These are phyloP conservation scores for Scaptomyza tumidula DNA, from an alignment of 2,888 invertebrate species.

Conservation along the genomic window DNA sequence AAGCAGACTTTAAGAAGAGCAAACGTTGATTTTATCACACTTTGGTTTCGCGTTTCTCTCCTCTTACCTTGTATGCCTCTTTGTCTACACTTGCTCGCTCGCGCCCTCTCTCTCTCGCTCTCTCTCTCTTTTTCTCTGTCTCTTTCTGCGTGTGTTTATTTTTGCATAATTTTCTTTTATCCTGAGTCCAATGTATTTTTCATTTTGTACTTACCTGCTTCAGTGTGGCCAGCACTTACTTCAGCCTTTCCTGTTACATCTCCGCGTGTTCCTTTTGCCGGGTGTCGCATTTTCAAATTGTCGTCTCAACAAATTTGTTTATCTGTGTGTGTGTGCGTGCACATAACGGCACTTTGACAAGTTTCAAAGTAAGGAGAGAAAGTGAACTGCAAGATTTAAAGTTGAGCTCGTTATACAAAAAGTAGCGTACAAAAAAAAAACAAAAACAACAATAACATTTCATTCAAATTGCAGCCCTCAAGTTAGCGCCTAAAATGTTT, in stretches of 20 bases:
- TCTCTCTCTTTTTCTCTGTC: not conserved
- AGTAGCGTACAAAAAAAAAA: slow-evolving; percentile 41
- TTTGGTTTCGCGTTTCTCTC: slow-evolving; percentile 41
- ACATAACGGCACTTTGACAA: slow-evolving; percentile 48
- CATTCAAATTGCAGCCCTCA: slow-evolving; percentile 36
- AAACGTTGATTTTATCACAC: slow-evolving; percentile 64
- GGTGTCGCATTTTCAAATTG: slow-evolving; percentile 51
- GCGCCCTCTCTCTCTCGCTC: not conserved
- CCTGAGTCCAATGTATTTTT: slow-evolving; percentile 70
- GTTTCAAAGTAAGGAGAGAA: slow-evolving; percentile 20
- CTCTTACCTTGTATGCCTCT: slow-evolving; percentile 28
- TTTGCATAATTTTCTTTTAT: slow-evolving; percentile 75
- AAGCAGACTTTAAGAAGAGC: slow-evolving; percentile 32
- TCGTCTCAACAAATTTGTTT: slow-evolving; percentile 73
- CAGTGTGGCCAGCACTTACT: slow-evolving; percentile 34
- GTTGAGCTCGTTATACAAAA: slow-evolving; percentile 49
- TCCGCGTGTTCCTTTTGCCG: slow-evolving; percentile 1
- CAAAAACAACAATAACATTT: slow-evolving; percentile 50
- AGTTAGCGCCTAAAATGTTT: slow-evolving; percentile 51
- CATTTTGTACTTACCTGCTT: slow-evolving; percentile 62
- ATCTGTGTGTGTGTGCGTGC: slow-evolving; percentile 55
- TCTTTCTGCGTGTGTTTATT: slow-evolving; percentile 50
- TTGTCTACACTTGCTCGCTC: slow-evolving; percentile 42
- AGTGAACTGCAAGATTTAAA: slow-evolving; percentile 3
- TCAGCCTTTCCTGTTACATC: slow-evolving; percentile 13